These are phyloP conservation scores for Motacilla tschutschensis DNA, from an alignment of 2,113 vertebrate species.

Conservation along the genomic window DNA sequence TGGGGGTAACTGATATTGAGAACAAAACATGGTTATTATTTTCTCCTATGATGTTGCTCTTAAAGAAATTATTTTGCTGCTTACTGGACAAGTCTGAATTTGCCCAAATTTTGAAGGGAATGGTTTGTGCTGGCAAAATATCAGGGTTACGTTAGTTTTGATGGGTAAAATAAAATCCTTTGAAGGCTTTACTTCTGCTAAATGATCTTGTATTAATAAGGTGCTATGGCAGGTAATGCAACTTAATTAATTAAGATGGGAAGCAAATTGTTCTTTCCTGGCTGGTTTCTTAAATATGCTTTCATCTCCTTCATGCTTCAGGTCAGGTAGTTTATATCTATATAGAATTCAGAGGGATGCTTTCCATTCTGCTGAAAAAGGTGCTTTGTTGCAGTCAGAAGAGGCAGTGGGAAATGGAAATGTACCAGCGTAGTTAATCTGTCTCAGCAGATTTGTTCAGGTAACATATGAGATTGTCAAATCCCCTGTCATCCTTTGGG, in stretches of 20 bases:
- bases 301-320: not conserved
- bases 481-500: conserved; percentile 21
- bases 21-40: not conserved
- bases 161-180: not conserved
- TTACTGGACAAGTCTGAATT: not conserved
- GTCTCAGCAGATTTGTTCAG: conserved; percentile 2
- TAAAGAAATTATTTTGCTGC: not conserved
- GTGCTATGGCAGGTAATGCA: not conserved
- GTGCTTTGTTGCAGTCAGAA: not conserved
- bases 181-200: not conserved
- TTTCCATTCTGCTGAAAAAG: not conserved
- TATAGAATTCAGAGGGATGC: not conserved
- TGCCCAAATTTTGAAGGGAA: not conserved
- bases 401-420: conserved; percentile 3
- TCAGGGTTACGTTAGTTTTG: not conserved
- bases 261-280: not conserved
- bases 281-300: not conserved
- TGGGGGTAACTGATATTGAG: not conserved
- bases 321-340: not conserved
- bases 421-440: not conserved
- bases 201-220: not conserved
- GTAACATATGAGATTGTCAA: conserved; percentile 23
- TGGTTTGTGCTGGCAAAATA: not conserved
- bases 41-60: not conserved
- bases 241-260: not conserved